Evolutionary conservation across 2,888 invertebrate species (phyloP).

Genomic region (Ellobium chinense): DNA sequence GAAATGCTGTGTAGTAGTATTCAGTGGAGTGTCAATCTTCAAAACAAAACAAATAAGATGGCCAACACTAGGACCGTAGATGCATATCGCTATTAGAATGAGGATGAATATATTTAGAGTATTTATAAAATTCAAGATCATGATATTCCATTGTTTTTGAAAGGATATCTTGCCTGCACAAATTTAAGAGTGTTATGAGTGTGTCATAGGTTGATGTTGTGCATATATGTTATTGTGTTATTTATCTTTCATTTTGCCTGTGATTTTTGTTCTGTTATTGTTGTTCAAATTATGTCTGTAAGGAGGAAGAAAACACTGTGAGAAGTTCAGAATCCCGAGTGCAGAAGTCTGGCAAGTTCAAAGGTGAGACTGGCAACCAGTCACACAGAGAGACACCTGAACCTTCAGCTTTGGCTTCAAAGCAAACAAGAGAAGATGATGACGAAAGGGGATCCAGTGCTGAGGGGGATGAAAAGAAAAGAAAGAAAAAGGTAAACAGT

Average conservation of each 20-base stretch:
- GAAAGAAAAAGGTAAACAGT: constrained; percentile 33
- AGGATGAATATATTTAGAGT: too few relatives aligned
- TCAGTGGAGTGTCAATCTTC: too few relatives aligned
- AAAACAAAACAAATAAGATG: too few relatives aligned
- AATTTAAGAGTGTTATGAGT: too few relatives aligned
- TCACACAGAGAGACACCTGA: not conserved
- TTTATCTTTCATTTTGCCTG: not conserved
- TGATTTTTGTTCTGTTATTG: constrained; percentile 15
- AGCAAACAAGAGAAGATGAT: not conserved
- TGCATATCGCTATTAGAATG: too few relatives aligned
- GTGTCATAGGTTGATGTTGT: too few relatives aligned
- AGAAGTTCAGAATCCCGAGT: not conserved
- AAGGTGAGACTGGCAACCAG: not conserved
- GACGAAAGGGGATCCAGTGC: constrained; percentile 22
- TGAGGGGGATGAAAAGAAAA: constrained; percentile 24
- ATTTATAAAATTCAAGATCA: too few relatives aligned
- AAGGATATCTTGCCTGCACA: too few relatives aligned
- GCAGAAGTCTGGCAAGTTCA: not conserved
- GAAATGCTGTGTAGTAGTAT: too few relatives aligned
- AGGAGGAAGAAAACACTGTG: constrained; percentile 16
- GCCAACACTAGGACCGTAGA: too few relatives aligned
- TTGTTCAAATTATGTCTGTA: constrained; percentile 20
- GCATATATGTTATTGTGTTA: not conserved
- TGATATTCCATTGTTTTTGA: too few relatives aligned
- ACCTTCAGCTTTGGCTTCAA: not conserved